These are phyloP conservation scores for Leuctra nigra DNA, from an alignment of 2,888 invertebrate genomes.

Conservation along the genomic window DNA sequence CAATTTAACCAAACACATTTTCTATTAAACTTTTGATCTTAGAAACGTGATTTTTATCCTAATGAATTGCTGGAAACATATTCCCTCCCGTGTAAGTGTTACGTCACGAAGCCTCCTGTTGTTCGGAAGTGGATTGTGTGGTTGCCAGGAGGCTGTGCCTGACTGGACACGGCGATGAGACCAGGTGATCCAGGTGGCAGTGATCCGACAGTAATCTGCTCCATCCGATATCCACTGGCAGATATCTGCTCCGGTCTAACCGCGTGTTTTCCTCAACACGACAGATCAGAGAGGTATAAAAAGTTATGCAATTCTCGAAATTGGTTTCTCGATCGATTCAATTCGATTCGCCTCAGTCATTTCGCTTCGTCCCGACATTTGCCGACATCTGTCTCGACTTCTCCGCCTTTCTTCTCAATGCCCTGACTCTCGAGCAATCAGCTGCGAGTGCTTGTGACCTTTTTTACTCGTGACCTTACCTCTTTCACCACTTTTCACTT, in stretches of 20 bases:
- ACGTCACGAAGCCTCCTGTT: no score
- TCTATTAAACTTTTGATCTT: no score
- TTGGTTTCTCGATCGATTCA: background rate
- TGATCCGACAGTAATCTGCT: conserved; percentile 8
- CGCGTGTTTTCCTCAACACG: conserved; percentile 1
- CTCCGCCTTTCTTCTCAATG: background rate
- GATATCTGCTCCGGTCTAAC: background rate
- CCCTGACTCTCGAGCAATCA: background rate
- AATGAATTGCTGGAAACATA: no score
- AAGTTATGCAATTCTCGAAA: conserved; percentile 10
- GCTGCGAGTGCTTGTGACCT: background rate
- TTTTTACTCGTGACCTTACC: background rate
- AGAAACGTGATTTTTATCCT: no score
- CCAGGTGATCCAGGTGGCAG: no score
- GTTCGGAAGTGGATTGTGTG: no score
- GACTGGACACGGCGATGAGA: no score
- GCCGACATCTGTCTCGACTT: conserved; percentile 6
- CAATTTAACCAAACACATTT: no score
- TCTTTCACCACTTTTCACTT: background rate
- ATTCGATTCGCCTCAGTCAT: background rate
- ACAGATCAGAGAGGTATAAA: background rate
- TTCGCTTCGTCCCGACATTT: background rate
- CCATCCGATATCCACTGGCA: background rate
- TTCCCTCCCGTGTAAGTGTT: no score
- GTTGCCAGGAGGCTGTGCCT: no score